Base-by-base conservation (phyloP, 2,888 invertebrate genomes). In the Philhelius pedissequus region DNA sequence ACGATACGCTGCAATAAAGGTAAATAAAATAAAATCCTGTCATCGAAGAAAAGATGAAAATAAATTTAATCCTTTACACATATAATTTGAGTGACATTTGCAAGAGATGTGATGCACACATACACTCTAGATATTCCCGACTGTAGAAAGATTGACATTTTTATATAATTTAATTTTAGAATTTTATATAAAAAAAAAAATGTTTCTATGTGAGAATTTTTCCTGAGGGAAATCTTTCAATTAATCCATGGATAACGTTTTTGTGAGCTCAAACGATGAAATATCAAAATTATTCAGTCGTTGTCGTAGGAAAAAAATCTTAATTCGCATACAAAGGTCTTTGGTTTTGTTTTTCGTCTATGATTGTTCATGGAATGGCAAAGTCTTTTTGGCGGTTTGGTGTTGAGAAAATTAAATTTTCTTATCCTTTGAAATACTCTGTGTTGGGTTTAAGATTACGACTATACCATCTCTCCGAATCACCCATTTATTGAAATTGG, bases 1-100 rank as follows among this genome's bases (percentile, higher is more conserved):
- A 35, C 68, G 64, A 68, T 38, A 40, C 11, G 6, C 2, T 58
- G 30, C 43, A 45, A 62, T 27, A 45, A 74, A 56, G 45, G 54
- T 74, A 73, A 60, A 60, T 66, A 58, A 68, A 79, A 79, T 75
- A 56, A 64, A 74, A 69, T 54, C 35, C 48, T 69, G 60, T 56
- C 69, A 75, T 75, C 52, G 48, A 74, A 20, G n/a, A 48, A 50
- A 60, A 60, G 8, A 62, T 32, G 25, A 32, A 58, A 58, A 71
- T 52, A 75, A 20, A 48, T 64, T 20, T 75, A 56, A 75, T 75
- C 80, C 40, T 69, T 75, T 56, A 69, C 45, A 69, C 45, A 56
- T 64, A 50, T 48, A 64, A 70, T 75, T 58, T 74, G 64, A 48
- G 48, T 64, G 74, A 62, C 45, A 68, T 62, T 80, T 69, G 68